Base-by-base conservation (phyloP, 2,888 invertebrate species). In the Hetaerina titia region DNA sequence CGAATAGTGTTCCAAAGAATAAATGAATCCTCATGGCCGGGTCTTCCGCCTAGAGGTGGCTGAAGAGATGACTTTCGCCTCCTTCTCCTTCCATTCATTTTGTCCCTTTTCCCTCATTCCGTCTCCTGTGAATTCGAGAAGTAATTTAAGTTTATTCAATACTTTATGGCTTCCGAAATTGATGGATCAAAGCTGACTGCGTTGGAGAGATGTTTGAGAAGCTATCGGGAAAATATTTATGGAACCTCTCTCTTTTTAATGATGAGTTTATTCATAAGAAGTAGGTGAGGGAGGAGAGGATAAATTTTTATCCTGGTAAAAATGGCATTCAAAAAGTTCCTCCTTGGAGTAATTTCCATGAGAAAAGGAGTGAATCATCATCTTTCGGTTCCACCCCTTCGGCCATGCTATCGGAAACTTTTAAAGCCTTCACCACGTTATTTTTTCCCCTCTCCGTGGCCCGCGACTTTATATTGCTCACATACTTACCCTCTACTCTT, bases 61-160 rank as follows among this genome's bases (percentile, higher is more conserved):
- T 69, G 69, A n/a, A 69, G n/a, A 69, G n/a, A 69, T 81, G 25
- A 5, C 81, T 81, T 5, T 11, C 13, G 81, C 45, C n/a, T 81
- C 81, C 45, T 31, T 31, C 81, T 22, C 11, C 31, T 81, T 7
- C 81, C 81, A 31, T 81, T 81, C 31, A 9, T 81, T 9, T 31
- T 13, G 31, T 81, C 81, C 81, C 81, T 13, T 81, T 81, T 81
- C 31, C 31, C 31, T 81, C 31, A 81, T 81, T 81, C 11, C 81
- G 15, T 81, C 81, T n/a, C 81, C 22, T 81, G 25, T 31, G 81
- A 81, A 81, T 81, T 81, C 31, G 81, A 31, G 81, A 81, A 81
- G 81, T 81, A 81, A 81, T 81, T 81, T 81, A 81, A 81, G 81
- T 81, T 81, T 81, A 81, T 81, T 81, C 81, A 81, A 81, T 81